These are phyloP conservation scores for Drosophila sproati DNA, from an alignment of 1,140 invertebrate genomes.

Conservation along the genomic window DNA sequence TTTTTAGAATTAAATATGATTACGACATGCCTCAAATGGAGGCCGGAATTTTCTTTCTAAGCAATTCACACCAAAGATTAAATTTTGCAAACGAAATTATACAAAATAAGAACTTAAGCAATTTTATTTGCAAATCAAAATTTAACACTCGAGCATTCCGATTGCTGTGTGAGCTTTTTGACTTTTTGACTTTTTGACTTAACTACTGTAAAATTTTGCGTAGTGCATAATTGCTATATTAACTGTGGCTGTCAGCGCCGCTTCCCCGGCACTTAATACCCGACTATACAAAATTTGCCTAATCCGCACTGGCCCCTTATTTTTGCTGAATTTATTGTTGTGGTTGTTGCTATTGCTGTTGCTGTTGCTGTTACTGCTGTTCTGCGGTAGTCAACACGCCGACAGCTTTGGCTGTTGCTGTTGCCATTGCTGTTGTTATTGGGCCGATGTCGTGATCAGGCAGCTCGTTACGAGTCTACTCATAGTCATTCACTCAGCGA, in stretches of 20 bases:
- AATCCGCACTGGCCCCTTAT: constrained; percentile 17
- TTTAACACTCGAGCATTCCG: background rate
- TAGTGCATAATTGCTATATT: constrained; percentile 67
- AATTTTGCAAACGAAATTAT: too few species aligned
- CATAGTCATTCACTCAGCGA: constrained; percentile 43
- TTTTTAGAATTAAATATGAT: background rate
- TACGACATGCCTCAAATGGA: background rate
- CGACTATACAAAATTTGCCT: constrained; percentile 27
- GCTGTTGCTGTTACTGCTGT: constrained; percentile 11
- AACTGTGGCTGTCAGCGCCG: constrained; percentile 18
- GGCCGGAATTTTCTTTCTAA: background rate
- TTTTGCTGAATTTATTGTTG: constrained; percentile 29
- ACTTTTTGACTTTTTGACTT: background rate
- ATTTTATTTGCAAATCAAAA: background rate
- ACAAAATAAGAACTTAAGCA: background rate
- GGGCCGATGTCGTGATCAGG: constrained; percentile 67
- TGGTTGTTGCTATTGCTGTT: constrained; percentile 25
- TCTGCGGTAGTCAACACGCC: constrained; percentile 31
- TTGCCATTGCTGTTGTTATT: constrained; percentile 35
- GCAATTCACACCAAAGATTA: background rate
- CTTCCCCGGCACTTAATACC: background rate
- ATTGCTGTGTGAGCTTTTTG: background rate
- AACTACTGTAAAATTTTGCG: constrained; percentile 2
- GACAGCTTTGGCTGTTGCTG: constrained; percentile 27
- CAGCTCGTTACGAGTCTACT: constrained; percentile 25